A percentile compares a stretch with the other conserved stretches of the same genome.
phyloP scores from a whole-genome alignment of 2,888 invertebrate genomes.

The Chirona hameri region DNA sequence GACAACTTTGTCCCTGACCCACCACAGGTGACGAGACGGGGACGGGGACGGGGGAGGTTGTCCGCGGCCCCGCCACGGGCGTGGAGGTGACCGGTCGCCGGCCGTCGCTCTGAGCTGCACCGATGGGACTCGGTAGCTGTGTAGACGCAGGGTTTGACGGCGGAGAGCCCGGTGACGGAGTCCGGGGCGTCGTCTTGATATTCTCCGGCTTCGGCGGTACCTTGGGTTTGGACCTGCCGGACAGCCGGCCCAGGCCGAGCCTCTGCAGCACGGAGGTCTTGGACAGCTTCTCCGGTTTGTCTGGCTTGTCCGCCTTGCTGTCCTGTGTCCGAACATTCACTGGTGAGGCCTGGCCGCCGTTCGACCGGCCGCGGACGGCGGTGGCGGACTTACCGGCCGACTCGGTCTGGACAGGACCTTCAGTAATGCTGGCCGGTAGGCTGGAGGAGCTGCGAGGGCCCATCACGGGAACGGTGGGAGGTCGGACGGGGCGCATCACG shows the following conservation, averaged over 20 bases:
- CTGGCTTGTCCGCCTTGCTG: background rate
- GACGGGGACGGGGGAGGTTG: background rate
- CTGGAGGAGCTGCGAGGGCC: no score
- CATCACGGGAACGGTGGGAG: background rate
- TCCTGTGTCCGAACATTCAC: background rate
- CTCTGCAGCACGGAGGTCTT: conserved; percentile 31
- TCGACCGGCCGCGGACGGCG: background rate
- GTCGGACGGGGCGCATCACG: background rate
- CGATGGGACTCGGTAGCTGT: background rate
- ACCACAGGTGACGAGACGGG: no score
- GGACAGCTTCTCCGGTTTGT: conserved; percentile 30
- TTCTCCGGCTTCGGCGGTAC: conserved; percentile 34
- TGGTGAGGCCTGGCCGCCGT: background rate
- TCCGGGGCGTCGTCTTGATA: background rate
- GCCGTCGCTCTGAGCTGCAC: background rate
- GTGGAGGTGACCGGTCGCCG: background rate
- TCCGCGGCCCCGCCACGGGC: background rate
- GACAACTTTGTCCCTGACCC: no score
- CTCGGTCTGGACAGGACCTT: background rate
- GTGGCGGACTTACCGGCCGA: background rate
- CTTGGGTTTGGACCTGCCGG: conserved; percentile 34
- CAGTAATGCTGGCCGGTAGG: no score
- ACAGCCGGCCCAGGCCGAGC: conserved; percentile 33
- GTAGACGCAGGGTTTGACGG: background rate
- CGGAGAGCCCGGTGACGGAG: background rate